Percentiles rank a stretch among this genome's conserved stretches.
phyloP scores from a whole-genome alignment of 2,113 vertebrate species.

The Anhinga anhinga region DNA sequence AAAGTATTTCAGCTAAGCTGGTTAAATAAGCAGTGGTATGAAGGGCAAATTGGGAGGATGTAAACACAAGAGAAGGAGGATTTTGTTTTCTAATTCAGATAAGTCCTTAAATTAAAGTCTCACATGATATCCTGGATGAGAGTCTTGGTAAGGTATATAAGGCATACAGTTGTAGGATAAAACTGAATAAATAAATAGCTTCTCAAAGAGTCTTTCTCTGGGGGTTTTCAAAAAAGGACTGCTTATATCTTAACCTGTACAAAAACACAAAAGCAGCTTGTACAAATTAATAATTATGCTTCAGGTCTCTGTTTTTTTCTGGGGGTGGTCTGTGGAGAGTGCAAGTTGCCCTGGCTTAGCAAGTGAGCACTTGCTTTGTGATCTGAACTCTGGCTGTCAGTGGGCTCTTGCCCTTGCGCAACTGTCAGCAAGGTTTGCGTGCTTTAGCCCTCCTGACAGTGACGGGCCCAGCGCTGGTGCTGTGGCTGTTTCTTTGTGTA shows the following conservation, averaged over 20 bases:
- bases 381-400: background rate
- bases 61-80: background rate
- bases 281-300: background rate
- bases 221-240: background rate
- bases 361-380: background rate
- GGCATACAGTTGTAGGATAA: background rate
- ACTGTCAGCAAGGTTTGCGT: background rate
- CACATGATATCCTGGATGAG: background rate
- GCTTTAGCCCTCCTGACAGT: background rate
- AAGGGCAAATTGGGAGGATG: background rate
- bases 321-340: background rate
- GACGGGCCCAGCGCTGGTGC: accelerated
- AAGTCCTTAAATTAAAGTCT: background rate
- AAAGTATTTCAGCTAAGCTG: background rate
- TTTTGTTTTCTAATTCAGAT: background rate
- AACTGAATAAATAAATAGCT: background rate
- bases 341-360: background rate
- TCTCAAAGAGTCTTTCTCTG: background rate
- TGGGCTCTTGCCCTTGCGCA: accelerated
- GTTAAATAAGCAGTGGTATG: background rate
- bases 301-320: background rate
- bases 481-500: background rate
- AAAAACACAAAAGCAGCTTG: background rate
- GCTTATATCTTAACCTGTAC: background rate
- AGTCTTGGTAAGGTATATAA: background rate